Percentiles rank a stretch among this genome's conserved stretches.
These are phyloP conservation scores for Leucoptera coffeella DNA, from an alignment of 2,888 invertebrate genomes.

Conservation along the genomic window DNA sequence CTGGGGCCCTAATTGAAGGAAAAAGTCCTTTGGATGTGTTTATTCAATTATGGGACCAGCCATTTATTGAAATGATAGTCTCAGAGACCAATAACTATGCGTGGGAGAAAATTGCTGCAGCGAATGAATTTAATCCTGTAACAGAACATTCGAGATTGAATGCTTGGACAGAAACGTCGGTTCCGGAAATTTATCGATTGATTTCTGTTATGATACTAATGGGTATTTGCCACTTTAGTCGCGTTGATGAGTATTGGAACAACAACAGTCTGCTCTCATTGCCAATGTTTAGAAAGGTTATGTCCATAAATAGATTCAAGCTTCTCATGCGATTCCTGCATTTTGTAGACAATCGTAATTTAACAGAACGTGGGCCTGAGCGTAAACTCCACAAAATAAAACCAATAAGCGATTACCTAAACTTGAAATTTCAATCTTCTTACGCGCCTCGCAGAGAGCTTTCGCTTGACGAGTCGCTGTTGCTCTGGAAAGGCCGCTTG, in stretches of 20 bases:
- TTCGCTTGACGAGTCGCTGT: slow-evolving; percentile 8
- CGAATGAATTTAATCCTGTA: slow-evolving; percentile 1
- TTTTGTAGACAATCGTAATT: slow-evolving; percentile 6
- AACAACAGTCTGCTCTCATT: neutral
- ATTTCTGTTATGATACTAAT: slow-evolving; percentile 1
- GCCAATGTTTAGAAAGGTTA: neutral
- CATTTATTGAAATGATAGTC: slow-evolving; percentile 1
- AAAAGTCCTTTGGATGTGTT: slow-evolving; percentile 2
- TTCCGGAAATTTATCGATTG: slow-evolving; percentile 2
- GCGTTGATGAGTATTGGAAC: slow-evolving; percentile 1
- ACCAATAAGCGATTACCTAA: slow-evolving; percentile 5
- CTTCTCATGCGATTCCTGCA: slow-evolving; percentile 5
- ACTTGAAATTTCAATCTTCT: slow-evolving; percentile 5
- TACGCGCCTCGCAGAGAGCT: slow-evolving; percentile 1
- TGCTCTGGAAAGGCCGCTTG: too few species aligned
- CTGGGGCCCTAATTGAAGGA: slow-evolving; percentile 2
- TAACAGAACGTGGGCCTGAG: slow-evolving; percentile 1
- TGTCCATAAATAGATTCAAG: neutral
- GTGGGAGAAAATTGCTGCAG: neutral
- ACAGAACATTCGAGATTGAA: slow-evolving; percentile 1
- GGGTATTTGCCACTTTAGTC: neutral
- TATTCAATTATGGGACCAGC: slow-evolving; percentile 3
- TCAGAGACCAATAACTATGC: slow-evolving; percentile 4
- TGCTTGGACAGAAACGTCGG: slow-evolving; percentile 1
- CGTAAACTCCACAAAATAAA: too few species aligned